Conservation (phyloP, 2,888 invertebrate genomes). For the Drosophila gaucha region DNA sequence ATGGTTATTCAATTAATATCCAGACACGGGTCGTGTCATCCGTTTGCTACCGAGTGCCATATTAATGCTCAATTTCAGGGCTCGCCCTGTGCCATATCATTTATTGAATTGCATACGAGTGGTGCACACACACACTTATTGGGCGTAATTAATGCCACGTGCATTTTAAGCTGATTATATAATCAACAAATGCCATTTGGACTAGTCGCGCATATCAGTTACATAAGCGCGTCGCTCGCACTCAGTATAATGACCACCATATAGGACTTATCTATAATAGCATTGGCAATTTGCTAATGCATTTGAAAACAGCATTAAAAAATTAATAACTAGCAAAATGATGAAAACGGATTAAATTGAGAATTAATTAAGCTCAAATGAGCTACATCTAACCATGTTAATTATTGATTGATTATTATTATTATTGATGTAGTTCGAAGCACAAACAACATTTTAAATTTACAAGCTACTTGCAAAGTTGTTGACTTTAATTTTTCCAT, state of each 20-base stretch:
- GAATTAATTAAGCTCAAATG: background rate
- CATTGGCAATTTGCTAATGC: constrained; percentile 3
- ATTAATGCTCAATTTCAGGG: constrained; percentile 50
- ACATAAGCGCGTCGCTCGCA: constrained; percentile 1
- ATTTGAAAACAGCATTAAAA: background rate
- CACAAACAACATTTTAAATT: no score
- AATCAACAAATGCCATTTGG: constrained; percentile 42
- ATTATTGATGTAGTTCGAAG: no score
- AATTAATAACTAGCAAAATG: background rate
- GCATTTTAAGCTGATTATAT: constrained; percentile 49
- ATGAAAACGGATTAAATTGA: no score
- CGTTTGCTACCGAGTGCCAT: constrained; percentile 31
- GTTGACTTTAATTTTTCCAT: no score
- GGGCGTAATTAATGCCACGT: constrained; percentile 55
- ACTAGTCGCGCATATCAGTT: constrained; percentile 20
- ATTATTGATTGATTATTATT: no score
- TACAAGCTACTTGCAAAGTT: no score
- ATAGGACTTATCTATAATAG: constrained; percentile 3
- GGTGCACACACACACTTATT: constrained; percentile 43
- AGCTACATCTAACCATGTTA: no score
- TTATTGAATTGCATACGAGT: constrained; percentile 18
- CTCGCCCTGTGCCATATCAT: background rate
- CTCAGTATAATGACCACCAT: background rate
- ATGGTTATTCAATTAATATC: constrained; percentile 12
- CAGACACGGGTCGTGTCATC: background rate